Conservation (phyloP, 2,797 vertebrate species). For the Tauraco hartlaubi region DNA sequence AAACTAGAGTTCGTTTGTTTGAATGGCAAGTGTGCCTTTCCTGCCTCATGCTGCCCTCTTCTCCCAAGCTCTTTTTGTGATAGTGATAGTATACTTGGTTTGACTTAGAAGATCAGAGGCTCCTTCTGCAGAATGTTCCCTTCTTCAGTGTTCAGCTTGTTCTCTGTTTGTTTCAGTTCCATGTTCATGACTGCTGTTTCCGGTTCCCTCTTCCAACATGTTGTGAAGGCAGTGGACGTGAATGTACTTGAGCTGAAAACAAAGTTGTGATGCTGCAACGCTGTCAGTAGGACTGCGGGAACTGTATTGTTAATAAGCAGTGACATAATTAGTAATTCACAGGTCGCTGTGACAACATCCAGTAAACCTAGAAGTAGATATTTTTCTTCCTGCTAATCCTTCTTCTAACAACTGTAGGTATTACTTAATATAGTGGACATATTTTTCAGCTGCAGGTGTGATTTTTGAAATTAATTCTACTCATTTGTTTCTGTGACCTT, state of each 20-base stretch:
- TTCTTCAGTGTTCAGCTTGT: neutral
- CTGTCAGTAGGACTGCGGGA: neutral
- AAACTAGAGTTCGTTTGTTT: neutral
- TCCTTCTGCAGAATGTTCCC: neutral
- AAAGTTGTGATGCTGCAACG: neutral
- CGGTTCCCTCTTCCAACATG: neutral
- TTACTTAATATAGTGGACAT: neutral
- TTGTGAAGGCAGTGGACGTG: neutral
- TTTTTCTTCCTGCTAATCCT: neutral
- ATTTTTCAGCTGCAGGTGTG: neutral
- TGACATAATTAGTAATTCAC: neutral
- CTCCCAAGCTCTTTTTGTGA: neutral
- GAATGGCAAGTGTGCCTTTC: neutral
- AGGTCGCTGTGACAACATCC: neutral
- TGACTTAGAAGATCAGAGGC: neutral
- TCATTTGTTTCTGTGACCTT: neutral
- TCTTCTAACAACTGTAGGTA: neutral
- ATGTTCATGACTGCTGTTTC: neutral
- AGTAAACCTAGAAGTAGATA: neutral
- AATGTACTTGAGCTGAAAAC: neutral
- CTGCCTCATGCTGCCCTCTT: neutral
- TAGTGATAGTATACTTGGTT: neutral
- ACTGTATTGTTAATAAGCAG: neutral
- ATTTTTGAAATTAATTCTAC: neutral
- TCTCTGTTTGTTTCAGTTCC: neutral